Base-by-base conservation (phyloP, 2,113 vertebrate species). In the Hemichromis elongatus region DNA sequence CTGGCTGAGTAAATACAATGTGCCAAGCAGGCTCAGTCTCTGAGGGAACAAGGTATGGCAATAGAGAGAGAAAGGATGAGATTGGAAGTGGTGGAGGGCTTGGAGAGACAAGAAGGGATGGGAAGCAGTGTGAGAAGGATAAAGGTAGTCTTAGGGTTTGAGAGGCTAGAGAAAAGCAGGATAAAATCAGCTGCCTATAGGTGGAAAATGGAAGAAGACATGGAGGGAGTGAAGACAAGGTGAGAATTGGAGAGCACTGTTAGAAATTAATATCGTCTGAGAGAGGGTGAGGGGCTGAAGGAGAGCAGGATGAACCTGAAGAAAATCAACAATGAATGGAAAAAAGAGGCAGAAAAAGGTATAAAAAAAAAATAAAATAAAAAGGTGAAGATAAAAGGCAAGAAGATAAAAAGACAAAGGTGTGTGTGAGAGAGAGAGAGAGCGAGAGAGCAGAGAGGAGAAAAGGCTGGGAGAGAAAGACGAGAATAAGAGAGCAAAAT, bases 1-100 rank as follows among this genome's bases (percentile, higher is more conserved):
- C 50, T 11, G 73, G 55, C 53, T 83, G 87, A 86, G 86, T 88
- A 90, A 92, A 92, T 87, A 92, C 91, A 63, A 68, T 37, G 84
- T 78, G 85, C 80, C 70, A 83, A 89, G 75, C 8, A 75, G 83
- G 78, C 79, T 47, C 81, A 88, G 87, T 77, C 91, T 90, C 53
- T 16, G 47, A 82, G 80, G 63, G 21, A 84, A 61, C 42, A 18
- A 77, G 61, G 83, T 56, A 35, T 40, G 16, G 61, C 59, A 40
- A 45, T 73, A 47, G 78, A n/a, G 37, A 19, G 78, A 26, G 40
- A 56, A 63, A 78, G 47, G 40, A 63, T 33, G 86, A 86, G 55
- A 77, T 9, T 47, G 26, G 82, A 86, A 75, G 18, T 54, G 63
- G 37, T 47, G 33, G 81, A 79, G 35, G 26, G 77, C 12, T 13